phyloP scores from a whole-genome alignment of 2,888 invertebrate species.

The Crematogaster levior region DNA sequence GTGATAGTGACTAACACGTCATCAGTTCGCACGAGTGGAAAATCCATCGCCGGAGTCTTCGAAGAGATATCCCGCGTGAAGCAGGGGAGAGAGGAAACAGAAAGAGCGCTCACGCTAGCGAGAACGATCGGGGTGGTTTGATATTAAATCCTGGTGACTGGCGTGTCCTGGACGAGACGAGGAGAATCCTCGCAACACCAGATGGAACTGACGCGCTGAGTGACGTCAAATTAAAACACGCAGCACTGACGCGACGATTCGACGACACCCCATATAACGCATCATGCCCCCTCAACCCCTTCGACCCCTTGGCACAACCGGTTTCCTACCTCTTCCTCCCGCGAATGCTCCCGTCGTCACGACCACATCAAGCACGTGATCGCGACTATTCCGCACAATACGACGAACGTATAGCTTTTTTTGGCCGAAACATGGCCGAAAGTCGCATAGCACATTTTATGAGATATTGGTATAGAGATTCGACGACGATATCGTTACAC shows the following conservation, averaged over 20 bases:
- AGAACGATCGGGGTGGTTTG: slow-evolving; percentile 76
- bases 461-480: slow-evolving; percentile 37
- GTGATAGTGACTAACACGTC: slow-evolving; percentile 57
- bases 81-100: slow-evolving; percentile 24
- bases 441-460: slow-evolving; percentile 37
- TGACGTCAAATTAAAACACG: slow-evolving; percentile 85
- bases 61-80: slow-evolving; percentile 24
- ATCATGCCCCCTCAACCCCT: not conserved
- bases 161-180: slow-evolving; percentile 79
- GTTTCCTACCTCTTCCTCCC: slow-evolving; percentile 28
- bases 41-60: slow-evolving; percentile 59
- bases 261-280: slow-evolving; percentile 78
- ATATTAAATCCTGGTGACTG: slow-evolving; percentile 84
- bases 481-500: slow-evolving; percentile 35
- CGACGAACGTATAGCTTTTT: slow-evolving; percentile 12
- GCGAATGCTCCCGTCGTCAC: slow-evolving; percentile 20
- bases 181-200: slow-evolving; percentile 81
- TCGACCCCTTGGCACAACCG: slow-evolving; percentile 3
- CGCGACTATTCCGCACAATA: slow-evolving; percentile 19
- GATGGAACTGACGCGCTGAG: slow-evolving; percentile 84
- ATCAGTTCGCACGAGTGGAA: slow-evolving; percentile 59
- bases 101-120: slow-evolving; percentile 52
- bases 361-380: slow-evolving; percentile 33
- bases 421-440: not conserved
- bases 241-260: slow-evolving; percentile 83